These are phyloP conservation scores for Arnoldichthys spilopterus DNA, from an alignment of 2,797 vertebrate species.

Conservation along the genomic window DNA sequence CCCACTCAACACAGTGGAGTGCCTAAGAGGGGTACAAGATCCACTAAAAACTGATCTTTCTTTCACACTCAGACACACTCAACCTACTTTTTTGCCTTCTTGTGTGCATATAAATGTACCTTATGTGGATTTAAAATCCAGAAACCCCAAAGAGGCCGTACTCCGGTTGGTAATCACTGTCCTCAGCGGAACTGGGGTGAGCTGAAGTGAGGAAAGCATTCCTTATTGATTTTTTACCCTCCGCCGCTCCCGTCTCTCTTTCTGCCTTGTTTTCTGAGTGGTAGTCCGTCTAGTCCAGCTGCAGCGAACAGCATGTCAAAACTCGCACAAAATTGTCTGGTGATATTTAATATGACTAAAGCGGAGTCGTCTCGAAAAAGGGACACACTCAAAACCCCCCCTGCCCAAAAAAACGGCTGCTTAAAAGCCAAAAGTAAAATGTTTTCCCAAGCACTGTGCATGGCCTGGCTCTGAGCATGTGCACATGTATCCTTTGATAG, in stretches of 20 bases:
- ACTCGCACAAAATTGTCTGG: background rate
- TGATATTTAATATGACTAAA: constrained; percentile 3
- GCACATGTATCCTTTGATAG: constrained; percentile 55
- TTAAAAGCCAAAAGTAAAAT: background rate
- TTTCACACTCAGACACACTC: background rate
- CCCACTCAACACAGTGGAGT: background rate
- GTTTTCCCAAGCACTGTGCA: background rate
- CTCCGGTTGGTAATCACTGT: background rate
- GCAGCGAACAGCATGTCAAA: constrained; percentile 7
- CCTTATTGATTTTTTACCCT: constrained; percentile 5
- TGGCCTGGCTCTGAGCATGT: constrained; percentile 16
- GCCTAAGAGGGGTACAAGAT: background rate
- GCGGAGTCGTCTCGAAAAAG: background rate
- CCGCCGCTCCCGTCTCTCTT: background rate
- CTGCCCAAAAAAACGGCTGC: background rate
- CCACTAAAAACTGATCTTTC: background rate
- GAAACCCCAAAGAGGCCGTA: background rate
- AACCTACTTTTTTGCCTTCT: background rate
- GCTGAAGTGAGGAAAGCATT: constrained; percentile 24
- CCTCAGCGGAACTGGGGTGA: background rate
- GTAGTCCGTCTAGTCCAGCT: constrained; percentile 22
- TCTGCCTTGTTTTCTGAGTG: constrained; percentile 13
- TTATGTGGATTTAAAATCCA: background rate
- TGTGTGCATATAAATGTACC: background rate
- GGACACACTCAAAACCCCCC: too few relatives aligned